Percentiles rank a stretch among this genome's conserved stretches.
These are phyloP conservation scores for Furnarius figulus DNA, from an alignment of 2,113 vertebrate genomes.

Conservation along the genomic window DNA sequence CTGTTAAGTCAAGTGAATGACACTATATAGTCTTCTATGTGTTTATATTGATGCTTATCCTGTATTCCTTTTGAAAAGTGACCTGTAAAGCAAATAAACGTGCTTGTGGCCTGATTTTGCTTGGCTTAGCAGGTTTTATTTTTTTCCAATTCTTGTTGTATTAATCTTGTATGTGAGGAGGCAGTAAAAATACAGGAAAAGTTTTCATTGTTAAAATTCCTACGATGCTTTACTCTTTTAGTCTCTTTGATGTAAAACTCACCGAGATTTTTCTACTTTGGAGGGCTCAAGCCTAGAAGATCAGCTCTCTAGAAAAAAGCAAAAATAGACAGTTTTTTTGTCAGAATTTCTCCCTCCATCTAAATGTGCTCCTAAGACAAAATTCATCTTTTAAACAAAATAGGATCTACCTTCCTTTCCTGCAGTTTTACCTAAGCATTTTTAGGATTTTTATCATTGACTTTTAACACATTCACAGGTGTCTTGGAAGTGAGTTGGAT, in stretches of 20 bases:
- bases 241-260: constrained; percentile 2
- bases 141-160: background rate
- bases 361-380: background rate
- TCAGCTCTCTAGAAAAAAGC: background rate
- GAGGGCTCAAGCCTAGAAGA: background rate
- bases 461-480: background rate
- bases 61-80: constrained; percentile 33
- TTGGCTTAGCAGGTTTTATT: background rate
- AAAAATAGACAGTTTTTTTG: background rate
- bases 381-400: background rate
- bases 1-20: background rate
- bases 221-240: background rate
- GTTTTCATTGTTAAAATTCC: background rate
- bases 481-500: constrained; percentile 19
- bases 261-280: background rate
- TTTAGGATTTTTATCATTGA: background rate
- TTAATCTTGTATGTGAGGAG: constrained; percentile 20
- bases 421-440: background rate
- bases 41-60: constrained; percentile 18
- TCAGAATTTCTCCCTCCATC: background rate
- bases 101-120: constrained; percentile 20
- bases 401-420: background rate
- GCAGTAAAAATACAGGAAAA: background rate
- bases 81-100: constrained; percentile 37
- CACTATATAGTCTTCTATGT: background rate